Base-by-base conservation (phyloP, 1,140 invertebrate genomes). In the Lasioglossum baleicum region DNA sequence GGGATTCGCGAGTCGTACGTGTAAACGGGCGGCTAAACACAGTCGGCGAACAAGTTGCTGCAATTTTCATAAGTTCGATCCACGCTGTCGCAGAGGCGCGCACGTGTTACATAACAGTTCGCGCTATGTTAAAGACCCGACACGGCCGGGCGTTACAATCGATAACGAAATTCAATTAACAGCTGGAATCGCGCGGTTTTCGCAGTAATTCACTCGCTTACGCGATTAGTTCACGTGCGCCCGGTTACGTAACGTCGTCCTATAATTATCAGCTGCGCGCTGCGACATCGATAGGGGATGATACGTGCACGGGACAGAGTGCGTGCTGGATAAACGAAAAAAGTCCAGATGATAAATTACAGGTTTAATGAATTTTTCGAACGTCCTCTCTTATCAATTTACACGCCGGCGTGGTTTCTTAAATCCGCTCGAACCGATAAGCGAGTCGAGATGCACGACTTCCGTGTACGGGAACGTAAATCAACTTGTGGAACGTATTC, bases 81-180 rank as follows among this genome's bases (percentile, higher is more conserved):
- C 42, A 58, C 22, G 40, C 15, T 61, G 35, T 35, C 51, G 70
- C 42, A 67, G 48, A 40, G 20, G 42, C n/a, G 42, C n/a, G 31
- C 78, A 75, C 78, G 78, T 75, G 78, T 80, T 80, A 80, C 78
- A 35, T 80, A 80, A 80, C 64, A n/a, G n/a, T 67, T 67, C 53
- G 71, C 64, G 72, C 72, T 71, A 80, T 80, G 78, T 80, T 80
- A 80, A 80, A 75, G 77, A 80, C 71, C 77, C 31, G 69, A 26
- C 51, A 53, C 67, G 22, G n/a, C 31, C 35, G 40, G 22, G 48
- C 68, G 76, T 66, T 56, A 58, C 13, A 74, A 80, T 80, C 78
- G 72, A 80, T 80, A 75, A 75, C 72, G 35, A 71, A 80, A 67
- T 68, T 74, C 71, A 75, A 80, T 80, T 75, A 75, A 80, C 64